Conservation (phyloP, 2,888 invertebrate genomes). For the Phortica magna region DNA sequence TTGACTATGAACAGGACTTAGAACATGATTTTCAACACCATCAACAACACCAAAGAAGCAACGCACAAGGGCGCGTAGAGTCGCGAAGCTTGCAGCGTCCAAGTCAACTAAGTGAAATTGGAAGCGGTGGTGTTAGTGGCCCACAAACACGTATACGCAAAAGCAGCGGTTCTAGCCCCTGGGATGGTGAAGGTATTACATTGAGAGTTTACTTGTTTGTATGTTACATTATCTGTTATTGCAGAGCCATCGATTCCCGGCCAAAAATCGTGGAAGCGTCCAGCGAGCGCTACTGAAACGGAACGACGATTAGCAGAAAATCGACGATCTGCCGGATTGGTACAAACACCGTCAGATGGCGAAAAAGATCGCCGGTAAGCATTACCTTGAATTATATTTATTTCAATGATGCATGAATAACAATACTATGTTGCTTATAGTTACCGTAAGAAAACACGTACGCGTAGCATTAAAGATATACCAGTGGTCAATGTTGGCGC, state of each 20-base stretch:
- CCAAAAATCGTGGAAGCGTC: slow-evolving; percentile 80
- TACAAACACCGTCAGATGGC: slow-evolving; percentile 78
- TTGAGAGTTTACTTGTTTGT: neutral
- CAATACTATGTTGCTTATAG: slow-evolving; percentile 49
- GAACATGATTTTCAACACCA: slow-evolving; percentile 77
- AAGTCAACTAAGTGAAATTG: slow-evolving; percentile 64
- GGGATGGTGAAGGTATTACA: slow-evolving; percentile 79
- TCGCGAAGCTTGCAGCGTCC: slow-evolving; percentile 76
- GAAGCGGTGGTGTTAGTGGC: slow-evolving; percentile 47
- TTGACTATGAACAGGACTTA: slow-evolving; percentile 79
- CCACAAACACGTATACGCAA: slow-evolving; percentile 72
- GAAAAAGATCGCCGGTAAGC: slow-evolving; percentile 80
- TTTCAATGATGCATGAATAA: neutral
- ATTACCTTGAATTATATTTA: rapidly evolving
- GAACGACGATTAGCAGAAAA: slow-evolving; percentile 78
- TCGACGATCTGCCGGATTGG: slow-evolving; percentile 66
- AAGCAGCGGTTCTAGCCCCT: slow-evolving; percentile 79
- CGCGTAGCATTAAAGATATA: slow-evolving; percentile 65
- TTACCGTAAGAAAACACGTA: slow-evolving; percentile 79
- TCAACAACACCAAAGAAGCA: slow-evolving; percentile 38
- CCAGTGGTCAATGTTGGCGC: neutral
- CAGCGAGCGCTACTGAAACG: slow-evolving; percentile 81
- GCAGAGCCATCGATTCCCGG: slow-evolving; percentile 68
- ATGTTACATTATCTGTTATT: neutral
- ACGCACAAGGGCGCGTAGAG: slow-evolving; percentile 49